These are phyloP conservation scores for Drosophila novamexicana DNA, from an alignment of 1,140 invertebrate genomes.

Conservation along the genomic window DNA sequence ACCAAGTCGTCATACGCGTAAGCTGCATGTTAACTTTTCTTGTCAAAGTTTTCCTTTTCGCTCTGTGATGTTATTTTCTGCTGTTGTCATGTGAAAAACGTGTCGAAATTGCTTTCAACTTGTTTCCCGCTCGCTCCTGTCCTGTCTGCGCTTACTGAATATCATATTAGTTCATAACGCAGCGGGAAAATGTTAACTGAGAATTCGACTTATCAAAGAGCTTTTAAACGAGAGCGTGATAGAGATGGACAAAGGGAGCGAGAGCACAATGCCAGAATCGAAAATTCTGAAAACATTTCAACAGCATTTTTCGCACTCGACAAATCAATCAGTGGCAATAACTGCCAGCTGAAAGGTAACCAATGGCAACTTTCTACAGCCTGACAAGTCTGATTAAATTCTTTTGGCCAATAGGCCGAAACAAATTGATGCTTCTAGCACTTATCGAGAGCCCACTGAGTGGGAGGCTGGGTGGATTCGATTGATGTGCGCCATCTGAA, in stretches of 20 bases:
- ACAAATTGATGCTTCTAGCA: slow-evolving; percentile 28
- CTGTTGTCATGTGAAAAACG: slow-evolving; percentile 33
- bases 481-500: slow-evolving; percentile 38
- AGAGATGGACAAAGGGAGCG: background rate
- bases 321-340: slow-evolving; percentile 34
- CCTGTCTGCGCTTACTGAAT: slow-evolving; percentile 13
- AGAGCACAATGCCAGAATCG: background rate
- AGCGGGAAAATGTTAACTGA: slow-evolving; percentile 12
- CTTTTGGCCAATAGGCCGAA: slow-evolving; percentile 36
- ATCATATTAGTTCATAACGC: slow-evolving; percentile 30
- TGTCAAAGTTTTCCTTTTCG: slow-evolving; percentile 30
- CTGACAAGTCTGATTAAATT: slow-evolving; percentile 43
- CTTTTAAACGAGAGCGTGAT: background rate
- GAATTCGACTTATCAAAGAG: background rate
- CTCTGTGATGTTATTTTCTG: slow-evolving; percentile 2
- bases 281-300: slow-evolving; percentile 14
- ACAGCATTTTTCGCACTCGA: slow-evolving; percentile 19
- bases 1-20: slow-evolving; percentile 27
- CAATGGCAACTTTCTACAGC: slow-evolving; percentile 9
- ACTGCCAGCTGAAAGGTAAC: slow-evolving; percentile 30
- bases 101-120: slow-evolving; percentile 42
- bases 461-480: slow-evolving; percentile 1
- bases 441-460: slow-evolving; percentile 27
- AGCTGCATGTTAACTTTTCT: slow-evolving; percentile 53
- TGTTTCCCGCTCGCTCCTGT: background rate